Conservation (phyloP, 2,113 vertebrate species). For the Daubentonia madagascariensis region DNA sequence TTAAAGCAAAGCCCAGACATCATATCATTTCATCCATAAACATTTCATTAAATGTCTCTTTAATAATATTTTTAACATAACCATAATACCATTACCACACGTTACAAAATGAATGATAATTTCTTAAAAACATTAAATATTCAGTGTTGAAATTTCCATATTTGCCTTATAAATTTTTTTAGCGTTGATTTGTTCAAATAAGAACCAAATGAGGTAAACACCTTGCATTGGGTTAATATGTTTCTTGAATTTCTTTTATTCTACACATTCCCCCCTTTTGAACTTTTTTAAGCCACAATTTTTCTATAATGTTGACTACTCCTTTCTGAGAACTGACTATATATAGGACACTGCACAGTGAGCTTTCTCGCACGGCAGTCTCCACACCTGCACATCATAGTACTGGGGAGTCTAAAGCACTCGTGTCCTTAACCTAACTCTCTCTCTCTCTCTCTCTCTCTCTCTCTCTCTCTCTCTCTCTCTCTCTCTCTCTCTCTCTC, state of each 20-base stretch:
- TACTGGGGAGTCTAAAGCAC: neutral
- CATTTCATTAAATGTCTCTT: neutral
- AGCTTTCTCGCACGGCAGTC: neutral
- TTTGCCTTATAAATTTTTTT: neutral
- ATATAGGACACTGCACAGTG: neutral
- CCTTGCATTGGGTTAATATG: neutral
- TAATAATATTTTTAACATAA: neutral
- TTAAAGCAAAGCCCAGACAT: neutral
- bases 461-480: too few relatives aligned
- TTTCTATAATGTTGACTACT: neutral
- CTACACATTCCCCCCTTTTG: neutral
- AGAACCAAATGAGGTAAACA: neutral
- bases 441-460: too few relatives aligned
- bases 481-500: neutral
- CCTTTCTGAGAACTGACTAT: neutral
- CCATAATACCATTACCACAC: neutral
- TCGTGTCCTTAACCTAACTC: neutral
- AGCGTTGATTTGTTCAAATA: neutral
- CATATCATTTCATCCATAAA: neutral
- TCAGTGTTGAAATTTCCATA: neutral
- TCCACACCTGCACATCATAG: neutral
- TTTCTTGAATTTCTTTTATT: neutral
- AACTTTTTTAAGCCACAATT: neutral
- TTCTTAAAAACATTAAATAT: neutral
- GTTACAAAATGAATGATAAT: neutral